Evolutionary conservation across 2,113 vertebrate genomes (phyloP), one percentile per base, ranked within the genome.

Genomic region (Aptenodytes forsteri): DNA sequence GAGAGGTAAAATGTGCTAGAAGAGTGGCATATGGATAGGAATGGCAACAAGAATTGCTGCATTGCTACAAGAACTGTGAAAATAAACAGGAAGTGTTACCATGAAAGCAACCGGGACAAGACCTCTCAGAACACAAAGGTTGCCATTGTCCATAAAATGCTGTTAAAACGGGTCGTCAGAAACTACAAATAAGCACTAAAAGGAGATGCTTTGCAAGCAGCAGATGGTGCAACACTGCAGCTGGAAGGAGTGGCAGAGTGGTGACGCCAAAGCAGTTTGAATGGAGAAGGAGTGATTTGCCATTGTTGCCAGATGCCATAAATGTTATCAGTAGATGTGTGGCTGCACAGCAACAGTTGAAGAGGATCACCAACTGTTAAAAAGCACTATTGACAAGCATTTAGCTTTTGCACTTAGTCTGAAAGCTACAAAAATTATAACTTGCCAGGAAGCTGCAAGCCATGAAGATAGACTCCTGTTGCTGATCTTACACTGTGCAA

Each of bases 341-440:
- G 82, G 38, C 82, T 90, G 82, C 77, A 50, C 40, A 30, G 92
- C 77, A 89, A 61, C 75, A 58, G 91, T 50, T 76, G 75, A 58
- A 46, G 55, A 70, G 75, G 34, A 67, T 54, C 75, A 11, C 14
- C 7, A 26, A 2, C 59, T 82, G 64, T 67, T 70, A 6, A 84
- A 49, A 56, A 59, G 46, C 4, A 1, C 38, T 29, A n/a, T 1
- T 36, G 81, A 32, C 44, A 44, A 58, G 44, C 4, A 34, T 42
- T 34, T 61, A 79, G 62, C 30, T 89, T 77, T 76, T 72, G 52
- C 56, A 44, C 4, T 11, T 73, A 52, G 13, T 58, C 32, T 44
- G 44, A 73, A 38, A 64, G 55, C 38, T 27, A 15, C 22, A 71
- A 16, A 44, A 25, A 27, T 5, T 5, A 14, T 17, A 7, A 19